phyloP scores from a whole-genome alignment of 2,888 invertebrate species.

The Parnassius apollo region DNA sequence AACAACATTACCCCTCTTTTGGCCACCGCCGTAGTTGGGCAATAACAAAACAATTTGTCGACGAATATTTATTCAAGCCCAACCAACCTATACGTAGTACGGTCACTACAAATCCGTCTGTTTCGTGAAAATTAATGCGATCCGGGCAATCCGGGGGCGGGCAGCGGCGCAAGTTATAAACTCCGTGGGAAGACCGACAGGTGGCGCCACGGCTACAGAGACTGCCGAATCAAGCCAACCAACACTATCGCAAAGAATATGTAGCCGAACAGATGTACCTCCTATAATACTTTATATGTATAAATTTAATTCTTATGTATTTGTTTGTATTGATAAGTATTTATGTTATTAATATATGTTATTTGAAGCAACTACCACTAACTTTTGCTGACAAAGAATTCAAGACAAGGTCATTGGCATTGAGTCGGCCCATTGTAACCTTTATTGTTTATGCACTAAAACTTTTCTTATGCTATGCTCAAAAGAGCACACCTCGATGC shows the following conservation, averaged over 20 bases:
- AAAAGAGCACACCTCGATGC: too few relatives aligned
- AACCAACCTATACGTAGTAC: constrained; percentile 14
- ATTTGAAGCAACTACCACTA: too few relatives aligned
- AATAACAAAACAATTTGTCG: constrained; percentile 2
- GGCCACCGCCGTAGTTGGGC: too few relatives aligned
- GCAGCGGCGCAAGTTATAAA: constrained; percentile 64
- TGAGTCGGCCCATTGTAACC: too few relatives aligned
- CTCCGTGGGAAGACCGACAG: constrained; percentile 75
- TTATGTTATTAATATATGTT: too few relatives aligned
- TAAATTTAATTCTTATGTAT: too few relatives aligned
- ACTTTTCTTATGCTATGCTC: too few relatives aligned
- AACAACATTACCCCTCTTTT: too few relatives aligned
- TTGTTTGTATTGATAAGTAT: too few relatives aligned
- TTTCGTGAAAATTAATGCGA: constrained; percentile 71
- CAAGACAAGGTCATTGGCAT: too few relatives aligned
- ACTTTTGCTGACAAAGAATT: too few relatives aligned
- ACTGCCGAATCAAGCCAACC: constrained; percentile 59
- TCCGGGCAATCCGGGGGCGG: constrained; percentile 58
- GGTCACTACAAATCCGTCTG: constrained; percentile 60
- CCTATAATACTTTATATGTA: too few relatives aligned
- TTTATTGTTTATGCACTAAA: background rate
- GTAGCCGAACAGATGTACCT: background rate
- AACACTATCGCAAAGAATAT: constrained; percentile 47
- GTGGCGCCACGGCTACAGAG: constrained; percentile 72
- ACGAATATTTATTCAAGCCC: constrained; percentile 21